Base-by-base conservation (phyloP, 1,140 invertebrate genomes). In the Condylostylus longicornis region DNA sequence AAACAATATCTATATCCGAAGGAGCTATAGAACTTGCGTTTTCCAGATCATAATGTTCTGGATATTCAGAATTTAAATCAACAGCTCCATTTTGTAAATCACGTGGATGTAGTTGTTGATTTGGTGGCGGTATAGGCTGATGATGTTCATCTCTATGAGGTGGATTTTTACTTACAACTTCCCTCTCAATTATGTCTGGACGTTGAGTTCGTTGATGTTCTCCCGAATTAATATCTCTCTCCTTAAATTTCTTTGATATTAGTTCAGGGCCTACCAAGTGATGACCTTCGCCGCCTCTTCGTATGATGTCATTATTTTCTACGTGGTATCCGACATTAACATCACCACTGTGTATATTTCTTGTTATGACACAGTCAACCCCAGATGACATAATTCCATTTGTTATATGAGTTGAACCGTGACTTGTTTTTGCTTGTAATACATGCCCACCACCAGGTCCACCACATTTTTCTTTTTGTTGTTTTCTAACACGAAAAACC, bases 11-110 rank as follows among this genome's bases (percentile, higher is more conserved):
- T 42, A 95, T 94, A 59, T 96, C 93, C 9, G 88, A 93, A 0
- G 93, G 90, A 1, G 93, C 93, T 44, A 97, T 95, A 1, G 87
- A 93, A 57, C 88, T 93, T 1, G 90, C 88, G 63, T 96, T 96
- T 62, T 97, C 91, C 35, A 97, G 64, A 58, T 97, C 91, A 51
- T 97, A 96, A 54, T 93, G 90, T 56, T 96, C 91, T 0, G 89
- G 88, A 44, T 83, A 72, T 56, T 94, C 88, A 1, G 81, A 78
- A 54, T 82, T 77, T 34, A 78, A 55, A 44, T 76, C 72, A 39
- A 71, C 72, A 23, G 69, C 69, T 39, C 69, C 69, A 0, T 68
- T 67, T 40, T 73, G 73, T 40, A 75, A 73, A 42, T 78, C 75
- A 37, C 81, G 77, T 0, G 70, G 69, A 46, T 79, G 77, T 21